Evolutionary conservation across 2,113 vertebrate species (phyloP).

Genomic region (Vidua chalybeata): DNA sequence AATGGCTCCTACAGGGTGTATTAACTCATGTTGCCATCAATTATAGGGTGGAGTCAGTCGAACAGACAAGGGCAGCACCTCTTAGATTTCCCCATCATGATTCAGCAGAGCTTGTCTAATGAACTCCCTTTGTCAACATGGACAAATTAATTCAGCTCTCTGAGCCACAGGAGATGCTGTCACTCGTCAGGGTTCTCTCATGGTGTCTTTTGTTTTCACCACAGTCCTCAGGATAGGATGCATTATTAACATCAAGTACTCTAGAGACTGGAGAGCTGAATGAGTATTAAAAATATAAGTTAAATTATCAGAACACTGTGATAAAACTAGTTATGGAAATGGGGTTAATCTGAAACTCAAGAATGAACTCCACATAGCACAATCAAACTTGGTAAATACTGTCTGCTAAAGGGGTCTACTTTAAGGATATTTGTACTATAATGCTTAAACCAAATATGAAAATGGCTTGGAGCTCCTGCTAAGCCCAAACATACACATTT

Average conservation of each 20-base stretch:
- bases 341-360: neutral
- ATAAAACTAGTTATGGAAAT: neutral
- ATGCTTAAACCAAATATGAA: neutral
- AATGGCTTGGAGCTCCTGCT: neutral
- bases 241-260: neutral
- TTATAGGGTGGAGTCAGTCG: neutral
- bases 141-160: neutral
- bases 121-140: neutral
- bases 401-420: neutral
- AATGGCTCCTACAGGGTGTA: rapidly evolving
- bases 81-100: neutral
- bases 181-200: rapidly evolving
- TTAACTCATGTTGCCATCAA: neutral
- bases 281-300: neutral
- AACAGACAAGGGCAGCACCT: neutral
- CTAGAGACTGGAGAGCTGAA: neutral
- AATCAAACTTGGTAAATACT: neutral
- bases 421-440: neutral
- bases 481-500: neutral
- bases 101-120: neutral
- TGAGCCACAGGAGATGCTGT: neutral
- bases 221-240: rapidly evolving
- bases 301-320: neutral
- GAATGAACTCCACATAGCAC: neutral
- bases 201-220: neutral